Evolutionary conservation across 2,797 vertebrate genomes (phyloP).

Genomic region (Gallinago nigripennis): DNA sequence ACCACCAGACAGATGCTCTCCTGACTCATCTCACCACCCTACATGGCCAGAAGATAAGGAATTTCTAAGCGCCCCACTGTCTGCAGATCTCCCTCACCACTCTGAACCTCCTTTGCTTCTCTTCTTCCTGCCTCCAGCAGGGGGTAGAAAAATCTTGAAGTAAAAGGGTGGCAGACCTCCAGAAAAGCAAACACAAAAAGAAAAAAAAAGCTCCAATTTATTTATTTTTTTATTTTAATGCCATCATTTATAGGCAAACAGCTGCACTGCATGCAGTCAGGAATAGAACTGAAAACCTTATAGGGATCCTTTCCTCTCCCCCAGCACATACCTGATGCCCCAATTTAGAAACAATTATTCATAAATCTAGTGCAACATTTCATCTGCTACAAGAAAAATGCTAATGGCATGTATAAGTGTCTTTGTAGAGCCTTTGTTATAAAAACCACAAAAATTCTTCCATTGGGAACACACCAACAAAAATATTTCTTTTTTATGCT

Average conservation of each 20-base stretch:
- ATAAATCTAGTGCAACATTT: neutral
- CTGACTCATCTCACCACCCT: neutral
- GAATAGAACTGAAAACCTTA: neutral
- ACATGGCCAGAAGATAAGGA: accelerated
- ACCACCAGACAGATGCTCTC: neutral
- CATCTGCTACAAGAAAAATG: neutral
- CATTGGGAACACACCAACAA: neutral
- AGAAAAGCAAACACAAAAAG: neutral
- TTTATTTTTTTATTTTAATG: constrained; percentile 34
- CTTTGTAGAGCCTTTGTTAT: neutral
- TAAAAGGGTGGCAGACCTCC: neutral
- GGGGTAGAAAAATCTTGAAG: constrained; percentile 10
- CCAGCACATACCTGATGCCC: neutral
- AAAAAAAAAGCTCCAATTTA: neutral
- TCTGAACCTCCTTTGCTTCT: neutral
- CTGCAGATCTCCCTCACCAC: neutral
- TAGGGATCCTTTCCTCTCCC: neutral
- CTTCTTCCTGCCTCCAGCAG: constrained; percentile 12
- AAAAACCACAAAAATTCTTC: neutral
- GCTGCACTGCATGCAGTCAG: neutral
- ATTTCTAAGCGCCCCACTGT: neutral
- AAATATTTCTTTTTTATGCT: neutral
- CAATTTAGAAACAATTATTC: neutral
- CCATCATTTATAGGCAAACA: neutral
- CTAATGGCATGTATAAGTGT: neutral